phyloP scores from a whole-genome alignment of 2,113 vertebrate species.

The Heterochromis multidens region DNA sequence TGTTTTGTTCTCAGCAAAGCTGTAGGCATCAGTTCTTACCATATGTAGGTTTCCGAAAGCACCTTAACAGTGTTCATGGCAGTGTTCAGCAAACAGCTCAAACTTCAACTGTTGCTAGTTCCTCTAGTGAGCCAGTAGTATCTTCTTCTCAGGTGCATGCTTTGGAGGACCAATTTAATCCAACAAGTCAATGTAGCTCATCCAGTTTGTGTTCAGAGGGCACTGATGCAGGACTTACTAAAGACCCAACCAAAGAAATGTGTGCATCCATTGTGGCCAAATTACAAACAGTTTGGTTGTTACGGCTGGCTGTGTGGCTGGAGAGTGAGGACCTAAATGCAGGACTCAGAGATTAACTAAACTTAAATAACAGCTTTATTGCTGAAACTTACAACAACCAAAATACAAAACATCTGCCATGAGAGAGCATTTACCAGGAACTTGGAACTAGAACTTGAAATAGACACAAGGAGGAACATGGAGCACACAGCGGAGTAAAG shows the following conservation, averaged over 20 bases:
- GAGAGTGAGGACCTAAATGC: too few species aligned
- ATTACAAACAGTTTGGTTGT: neutral
- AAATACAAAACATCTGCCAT: too few species aligned
- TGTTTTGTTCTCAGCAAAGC: conserved; percentile 24
- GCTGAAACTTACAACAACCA: too few species aligned
- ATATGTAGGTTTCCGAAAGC: conserved; percentile 22
- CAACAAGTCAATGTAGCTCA: neutral
- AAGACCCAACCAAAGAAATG: neutral
- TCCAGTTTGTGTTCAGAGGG: neutral
- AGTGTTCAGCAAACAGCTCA: conserved; percentile 15
- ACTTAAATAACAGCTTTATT: too few species aligned
- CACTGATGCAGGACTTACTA: neutral
- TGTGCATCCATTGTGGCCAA: neutral
- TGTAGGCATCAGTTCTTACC: conserved; percentile 19
- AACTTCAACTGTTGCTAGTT: neutral
- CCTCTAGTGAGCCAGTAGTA: neutral
- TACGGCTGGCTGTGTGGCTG: too few species aligned
- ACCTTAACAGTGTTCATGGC: conserved; percentile 19
- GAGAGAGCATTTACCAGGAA: too few species aligned
- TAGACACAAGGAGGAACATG: too few species aligned
- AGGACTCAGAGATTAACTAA: too few species aligned
- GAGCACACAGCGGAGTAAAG: too few species aligned
- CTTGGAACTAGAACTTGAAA: too few species aligned
- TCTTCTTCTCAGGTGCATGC: neutral
- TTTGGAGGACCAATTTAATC: neutral